phyloP scores from a whole-genome alignment of 2,888 invertebrate species.

The Salticus scenicus region DNA sequence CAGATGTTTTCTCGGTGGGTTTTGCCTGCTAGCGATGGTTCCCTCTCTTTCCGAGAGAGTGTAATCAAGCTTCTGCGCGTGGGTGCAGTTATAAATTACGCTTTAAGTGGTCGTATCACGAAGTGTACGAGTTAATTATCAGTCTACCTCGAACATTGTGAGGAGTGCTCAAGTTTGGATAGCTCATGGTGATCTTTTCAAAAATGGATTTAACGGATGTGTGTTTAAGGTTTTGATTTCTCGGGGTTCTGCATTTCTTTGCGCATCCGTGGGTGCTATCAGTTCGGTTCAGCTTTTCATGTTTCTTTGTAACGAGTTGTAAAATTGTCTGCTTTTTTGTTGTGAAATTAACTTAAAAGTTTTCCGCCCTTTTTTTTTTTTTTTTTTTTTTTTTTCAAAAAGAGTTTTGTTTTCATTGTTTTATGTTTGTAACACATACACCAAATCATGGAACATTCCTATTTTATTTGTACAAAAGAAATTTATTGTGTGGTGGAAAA shows the following conservation, averaged over 20 bases:
- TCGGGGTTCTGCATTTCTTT: background rate
- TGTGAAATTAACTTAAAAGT: no score
- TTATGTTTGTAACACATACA: no score
- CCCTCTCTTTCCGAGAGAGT: no score
- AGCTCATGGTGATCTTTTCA: background rate
- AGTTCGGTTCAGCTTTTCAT: background rate
- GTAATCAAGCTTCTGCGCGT: background rate
- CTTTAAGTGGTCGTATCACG: background rate
- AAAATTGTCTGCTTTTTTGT: no score
- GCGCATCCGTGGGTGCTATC: background rate
- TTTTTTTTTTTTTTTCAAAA: no score
- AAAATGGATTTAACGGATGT: background rate
- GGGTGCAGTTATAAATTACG: background rate
- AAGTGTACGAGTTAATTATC: background rate
- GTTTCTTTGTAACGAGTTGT: background rate
- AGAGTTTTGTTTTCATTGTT: no score
- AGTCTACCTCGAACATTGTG: conserved; percentile 18
- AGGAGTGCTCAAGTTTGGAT: conserved; percentile 2
- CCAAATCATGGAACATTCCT: no score
- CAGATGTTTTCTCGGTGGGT: background rate
- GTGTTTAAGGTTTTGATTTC: background rate
- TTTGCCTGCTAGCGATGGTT: no score
- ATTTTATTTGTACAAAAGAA: no score
- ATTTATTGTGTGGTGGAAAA: background rate
- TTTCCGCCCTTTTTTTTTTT: no score